Conservation (phyloP, 2,797 vertebrate genomes). For the Rhinella marina region DNA sequence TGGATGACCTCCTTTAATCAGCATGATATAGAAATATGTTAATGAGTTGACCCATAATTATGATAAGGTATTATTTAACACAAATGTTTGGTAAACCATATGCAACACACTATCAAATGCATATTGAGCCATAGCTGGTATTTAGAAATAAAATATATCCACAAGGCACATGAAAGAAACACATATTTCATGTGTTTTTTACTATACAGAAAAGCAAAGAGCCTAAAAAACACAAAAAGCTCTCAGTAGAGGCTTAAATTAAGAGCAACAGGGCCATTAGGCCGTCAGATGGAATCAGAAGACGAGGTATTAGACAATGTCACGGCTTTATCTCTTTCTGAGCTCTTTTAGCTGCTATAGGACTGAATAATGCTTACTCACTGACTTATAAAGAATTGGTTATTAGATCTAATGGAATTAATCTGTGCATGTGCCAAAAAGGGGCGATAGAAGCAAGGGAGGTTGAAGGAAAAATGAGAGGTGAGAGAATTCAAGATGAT, state of each 20-base stretch:
- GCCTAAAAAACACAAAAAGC: conserved; percentile 56
- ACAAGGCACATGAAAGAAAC: not conserved
- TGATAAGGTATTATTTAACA: not conserved
- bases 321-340: conserved; percentile 51
- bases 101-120: not conserved
- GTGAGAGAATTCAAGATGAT: conserved; percentile 35
- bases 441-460: conserved; percentile 12
- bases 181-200: not conserved
- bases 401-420: conserved; percentile 61
- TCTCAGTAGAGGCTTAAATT: conserved; percentile 68
- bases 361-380: conserved; percentile 49
- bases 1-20: not conserved
- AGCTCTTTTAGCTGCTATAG: conserved; percentile 30
- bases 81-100: not conserved
- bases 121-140: not conserved
- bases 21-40: not conserved
- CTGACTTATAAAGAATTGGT: conserved; percentile 55
- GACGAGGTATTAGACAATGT: conserved; percentile 59
- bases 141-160: not conserved
- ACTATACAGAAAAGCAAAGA: not conserved
- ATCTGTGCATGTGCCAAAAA: conserved; percentile 53
- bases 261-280: conserved; percentile 73
- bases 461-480: conserved; percentile 21
- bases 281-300: conserved; percentile 67
- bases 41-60: not conserved